phyloP scores from a whole-genome alignment of 2,113 vertebrate genomes.

The Glareola pratincola region DNA sequence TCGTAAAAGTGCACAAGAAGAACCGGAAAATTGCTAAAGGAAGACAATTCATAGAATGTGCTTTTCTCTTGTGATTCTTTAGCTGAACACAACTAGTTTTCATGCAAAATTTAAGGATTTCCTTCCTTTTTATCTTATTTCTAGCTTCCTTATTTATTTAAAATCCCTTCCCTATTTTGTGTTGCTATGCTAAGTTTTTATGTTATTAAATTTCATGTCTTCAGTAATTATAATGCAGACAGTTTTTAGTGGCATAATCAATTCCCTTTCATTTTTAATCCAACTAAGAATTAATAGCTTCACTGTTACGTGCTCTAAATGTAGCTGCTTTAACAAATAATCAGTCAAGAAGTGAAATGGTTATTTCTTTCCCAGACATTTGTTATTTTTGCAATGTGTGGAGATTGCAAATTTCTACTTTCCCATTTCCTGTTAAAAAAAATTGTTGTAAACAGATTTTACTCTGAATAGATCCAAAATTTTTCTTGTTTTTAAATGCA shows the following conservation, averaged over 20 bases:
- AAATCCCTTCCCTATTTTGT: background rate
- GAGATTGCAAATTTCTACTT: background rate
- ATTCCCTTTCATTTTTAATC: background rate
- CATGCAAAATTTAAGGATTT: background rate
- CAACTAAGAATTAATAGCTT: background rate
- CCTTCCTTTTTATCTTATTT: slow-evolving; percentile 27
- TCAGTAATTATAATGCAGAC: background rate
- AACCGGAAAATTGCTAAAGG: background rate
- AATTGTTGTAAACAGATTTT: background rate
- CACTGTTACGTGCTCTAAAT: background rate
- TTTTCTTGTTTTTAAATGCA: background rate
- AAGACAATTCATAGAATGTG: background rate
- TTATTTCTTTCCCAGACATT: background rate
- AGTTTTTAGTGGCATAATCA: background rate
- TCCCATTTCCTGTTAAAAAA: background rate
- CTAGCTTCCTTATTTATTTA: background rate
- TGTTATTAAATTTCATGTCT: background rate
- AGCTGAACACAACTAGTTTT: background rate
- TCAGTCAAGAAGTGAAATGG: background rate
- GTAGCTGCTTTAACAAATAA: background rate
- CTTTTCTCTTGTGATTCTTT: background rate
- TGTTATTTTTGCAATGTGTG: background rate
- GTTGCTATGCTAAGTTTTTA: background rate
- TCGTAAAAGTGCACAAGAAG: background rate
- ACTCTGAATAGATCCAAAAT: background rate